These are phyloP conservation scores for Solenodon paradoxus DNA, from an alignment of 2,113 vertebrate genomes.

Conservation along the genomic window DNA sequence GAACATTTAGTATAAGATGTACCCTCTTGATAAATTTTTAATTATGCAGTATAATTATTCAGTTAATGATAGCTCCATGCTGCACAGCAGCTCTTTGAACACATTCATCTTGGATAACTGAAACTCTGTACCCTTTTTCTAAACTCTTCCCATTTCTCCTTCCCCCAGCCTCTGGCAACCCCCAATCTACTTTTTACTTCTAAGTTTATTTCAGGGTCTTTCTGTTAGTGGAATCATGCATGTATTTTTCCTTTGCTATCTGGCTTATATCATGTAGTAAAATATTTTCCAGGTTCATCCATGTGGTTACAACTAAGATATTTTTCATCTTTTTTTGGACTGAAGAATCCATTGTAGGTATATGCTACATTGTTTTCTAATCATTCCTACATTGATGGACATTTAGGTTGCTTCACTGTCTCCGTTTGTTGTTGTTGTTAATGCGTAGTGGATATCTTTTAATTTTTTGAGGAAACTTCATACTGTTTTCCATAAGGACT, in stretches of 20 bases:
- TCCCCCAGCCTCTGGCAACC: background rate
- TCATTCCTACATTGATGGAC: background rate
- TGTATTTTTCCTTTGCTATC: background rate
- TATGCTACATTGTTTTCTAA: background rate
- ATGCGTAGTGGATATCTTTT: too few species aligned
- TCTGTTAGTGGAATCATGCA: background rate
- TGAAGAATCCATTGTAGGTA: background rate
- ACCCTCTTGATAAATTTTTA: background rate
- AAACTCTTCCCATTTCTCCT: background rate
- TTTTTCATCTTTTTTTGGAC: background rate
- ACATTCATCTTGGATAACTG: background rate
- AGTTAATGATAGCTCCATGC: background rate
- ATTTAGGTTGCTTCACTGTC: background rate
- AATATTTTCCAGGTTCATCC: background rate
- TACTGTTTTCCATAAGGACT: too few species aligned
- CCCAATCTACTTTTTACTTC: background rate
- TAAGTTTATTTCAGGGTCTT: background rate
- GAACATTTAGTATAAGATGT: background rate
- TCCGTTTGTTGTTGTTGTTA: too few species aligned
- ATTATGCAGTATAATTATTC: background rate
- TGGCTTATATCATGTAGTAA: background rate
- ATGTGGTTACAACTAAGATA: background rate
- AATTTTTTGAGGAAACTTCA: background rate
- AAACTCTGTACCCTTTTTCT: background rate
- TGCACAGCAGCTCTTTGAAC: background rate